Conservation (phyloP, 1,140 invertebrate species). For the Scylla paramamosain region DNA sequence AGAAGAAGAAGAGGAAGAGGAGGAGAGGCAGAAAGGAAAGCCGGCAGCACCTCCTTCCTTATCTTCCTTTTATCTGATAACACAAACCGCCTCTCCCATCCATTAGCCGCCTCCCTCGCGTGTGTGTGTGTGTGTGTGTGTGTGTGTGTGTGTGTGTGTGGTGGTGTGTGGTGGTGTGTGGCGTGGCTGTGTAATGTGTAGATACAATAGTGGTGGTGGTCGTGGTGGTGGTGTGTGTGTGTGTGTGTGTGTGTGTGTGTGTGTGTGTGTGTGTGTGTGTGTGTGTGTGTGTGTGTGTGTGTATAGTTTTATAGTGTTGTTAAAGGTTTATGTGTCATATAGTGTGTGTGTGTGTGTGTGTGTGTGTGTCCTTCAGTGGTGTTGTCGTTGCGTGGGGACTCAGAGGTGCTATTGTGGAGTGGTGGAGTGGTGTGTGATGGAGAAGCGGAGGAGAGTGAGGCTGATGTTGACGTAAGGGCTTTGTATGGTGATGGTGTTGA, state of each 20-base stretch:
- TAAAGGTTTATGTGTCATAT: not conserved
- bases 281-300: not conserved
- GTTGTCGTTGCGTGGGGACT: not conserved
- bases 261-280: slow-evolving; percentile 43
- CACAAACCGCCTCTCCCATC: not conserved
- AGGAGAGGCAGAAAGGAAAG: not conserved
- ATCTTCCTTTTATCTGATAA: slow-evolving; percentile 39
- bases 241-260: slow-evolving; percentile 1
- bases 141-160: not conserved
- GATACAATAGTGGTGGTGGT: not conserved
- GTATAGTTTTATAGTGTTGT: not conserved
- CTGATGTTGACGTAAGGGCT: not conserved
- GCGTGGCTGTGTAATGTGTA: too few species aligned
- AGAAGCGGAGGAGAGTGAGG: not conserved
- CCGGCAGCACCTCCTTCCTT: not conserved
- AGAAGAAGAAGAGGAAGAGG: not conserved
- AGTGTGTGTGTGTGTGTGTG: not conserved
- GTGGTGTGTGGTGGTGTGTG: not conserved
- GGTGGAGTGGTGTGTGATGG: not conserved
- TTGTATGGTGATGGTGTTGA: not conserved
- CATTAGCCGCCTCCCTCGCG: not conserved
- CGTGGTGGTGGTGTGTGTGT: not conserved
- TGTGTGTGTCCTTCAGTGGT: not conserved
- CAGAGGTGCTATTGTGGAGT: too few species aligned
- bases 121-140: not conserved